A percentile compares a stretch with the other conserved stretches of the same genome.
Evolutionary conservation across 1,140 invertebrate genomes (phyloP).

Genomic region (Neodiprion fabricii): DNA sequence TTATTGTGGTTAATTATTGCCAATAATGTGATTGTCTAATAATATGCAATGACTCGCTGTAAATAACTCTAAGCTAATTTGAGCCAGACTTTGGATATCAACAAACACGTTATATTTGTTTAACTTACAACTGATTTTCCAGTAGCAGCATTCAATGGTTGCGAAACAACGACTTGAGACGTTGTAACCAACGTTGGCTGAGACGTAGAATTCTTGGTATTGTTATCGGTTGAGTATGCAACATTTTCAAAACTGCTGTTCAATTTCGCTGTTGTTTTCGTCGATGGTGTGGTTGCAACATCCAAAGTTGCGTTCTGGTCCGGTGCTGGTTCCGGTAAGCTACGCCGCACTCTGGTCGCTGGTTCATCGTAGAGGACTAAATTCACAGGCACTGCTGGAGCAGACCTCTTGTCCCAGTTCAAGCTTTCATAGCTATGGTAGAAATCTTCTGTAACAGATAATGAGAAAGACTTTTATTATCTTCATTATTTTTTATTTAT

Average conservation of each 20-base stretch:
- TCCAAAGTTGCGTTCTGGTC: too few relatives aligned
- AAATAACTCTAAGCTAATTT: too few relatives aligned
- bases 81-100: too few relatives aligned
- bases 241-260: background rate
- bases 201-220: background rate
- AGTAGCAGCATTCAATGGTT: slow-evolving; percentile 27
- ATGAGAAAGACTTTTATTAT: background rate
- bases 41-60: too few relatives aligned
- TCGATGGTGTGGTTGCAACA: background rate
- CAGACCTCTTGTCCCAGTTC: too few relatives aligned
- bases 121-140: slow-evolving; percentile 5
- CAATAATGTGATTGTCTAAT: too few relatives aligned
- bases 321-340: too few relatives aligned
- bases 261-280: background rate
- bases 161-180: slow-evolving; percentile 22
- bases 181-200: background rate
- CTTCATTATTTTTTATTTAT: background rate
- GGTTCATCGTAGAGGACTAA: too few relatives aligned
- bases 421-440: background rate
- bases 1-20: background rate
- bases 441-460: background rate
- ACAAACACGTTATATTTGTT: background rate
- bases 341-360: too few relatives aligned
- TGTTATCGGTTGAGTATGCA: background rate
- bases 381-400: too few relatives aligned